Evolutionary conservation across 1,140 invertebrate genomes (phyloP).

Genomic region (Copidosoma floridanum): DNA sequence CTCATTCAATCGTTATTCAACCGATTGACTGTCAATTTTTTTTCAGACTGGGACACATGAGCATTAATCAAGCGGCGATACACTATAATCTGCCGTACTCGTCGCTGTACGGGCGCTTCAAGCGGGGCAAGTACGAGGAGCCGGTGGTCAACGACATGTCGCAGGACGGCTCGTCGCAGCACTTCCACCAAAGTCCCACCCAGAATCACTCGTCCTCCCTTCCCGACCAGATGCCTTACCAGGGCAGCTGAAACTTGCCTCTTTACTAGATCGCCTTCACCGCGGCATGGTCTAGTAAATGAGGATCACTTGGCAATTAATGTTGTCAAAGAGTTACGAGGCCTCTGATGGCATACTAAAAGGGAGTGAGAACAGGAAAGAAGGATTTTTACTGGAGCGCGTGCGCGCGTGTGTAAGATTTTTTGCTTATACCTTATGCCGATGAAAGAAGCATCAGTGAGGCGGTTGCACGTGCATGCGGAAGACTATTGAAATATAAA

Average conservation of each 20-base stretch:
- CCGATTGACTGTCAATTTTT: not conserved
- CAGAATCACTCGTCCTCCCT: slow-evolving; percentile 54
- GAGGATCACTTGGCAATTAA: too few species aligned
- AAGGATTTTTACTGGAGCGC: too few species aligned
- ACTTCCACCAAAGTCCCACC: slow-evolving; percentile 52
- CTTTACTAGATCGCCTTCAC: slow-evolving; percentile 48
- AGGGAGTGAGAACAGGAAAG: not conserved
- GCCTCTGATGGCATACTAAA: too few species aligned
- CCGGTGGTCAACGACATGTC: slow-evolving; percentile 54
- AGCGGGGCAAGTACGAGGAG: slow-evolving; percentile 66
- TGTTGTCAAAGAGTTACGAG: too few species aligned
- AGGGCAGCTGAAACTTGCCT: slow-evolving; percentile 58
- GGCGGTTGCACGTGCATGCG: too few species aligned
- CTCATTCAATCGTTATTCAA: not conserved
- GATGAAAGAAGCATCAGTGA: too few species aligned
- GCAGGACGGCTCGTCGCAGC: slow-evolving; percentile 51
- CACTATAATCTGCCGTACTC: slow-evolving; percentile 88
- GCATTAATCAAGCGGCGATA: slow-evolving; percentile 90
- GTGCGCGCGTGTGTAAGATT: too few species aligned
- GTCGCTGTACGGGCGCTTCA: slow-evolving; percentile 83
- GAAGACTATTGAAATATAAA: too few species aligned
- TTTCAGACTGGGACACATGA: slow-evolving; percentile 83
- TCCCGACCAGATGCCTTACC: slow-evolving; percentile 56
- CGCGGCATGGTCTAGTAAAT: not conserved
- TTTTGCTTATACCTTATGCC: too few species aligned